Evolutionary conservation across 2,797 vertebrate species (phyloP), one percentile per base, ranked within the genome.

Genomic region (Pseudomugil gertrudae): DNA sequence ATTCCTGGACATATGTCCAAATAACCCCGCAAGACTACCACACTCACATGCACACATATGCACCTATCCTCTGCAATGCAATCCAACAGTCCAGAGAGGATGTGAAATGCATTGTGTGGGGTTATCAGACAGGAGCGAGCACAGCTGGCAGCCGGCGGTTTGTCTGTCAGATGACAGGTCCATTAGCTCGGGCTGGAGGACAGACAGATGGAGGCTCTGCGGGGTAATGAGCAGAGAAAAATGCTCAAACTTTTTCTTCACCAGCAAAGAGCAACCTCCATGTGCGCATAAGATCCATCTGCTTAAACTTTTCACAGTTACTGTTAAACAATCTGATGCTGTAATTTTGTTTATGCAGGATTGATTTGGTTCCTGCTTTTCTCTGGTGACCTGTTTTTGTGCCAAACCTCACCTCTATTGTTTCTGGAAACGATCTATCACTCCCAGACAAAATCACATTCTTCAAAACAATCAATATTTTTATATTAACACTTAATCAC

Each of bases 101-200:
- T 53, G 63, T 26, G 55, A 72, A 60, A 59, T 74, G 58, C 66
- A 48, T 77, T 70, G 66, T 66, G 68, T 29, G 27, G 64, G 48
- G 72, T 79, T 82, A 75, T 88, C 84, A 51, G 74, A 63, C 80
- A 72, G 84, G 80, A 81, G 66, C 14, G 57, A 81, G 82, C 85
- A 75, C 87, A 86, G 89, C 89, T 90, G 83, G 84, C 80, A 78
- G 81, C n/a, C 21, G 74, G 78, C 81, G 48, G 83, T 92, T 88
- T 79, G 74, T 89, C 86, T 82, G 78, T 89, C 82, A 57, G 79
- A 48, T 14, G 82, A 87, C 84, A 72, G 84, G 63, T 83, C 86
- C 84, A 89, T 90, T 91, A 90, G 80, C 79, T 55, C 75, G 26
- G 72, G 62, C 77, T 51, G 85, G 77, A 9, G 55, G 74, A 80